These are phyloP conservation scores for Hoplias malabaricus DNA, from an alignment of 2,113 vertebrate genomes.

Conservation along the genomic window DNA sequence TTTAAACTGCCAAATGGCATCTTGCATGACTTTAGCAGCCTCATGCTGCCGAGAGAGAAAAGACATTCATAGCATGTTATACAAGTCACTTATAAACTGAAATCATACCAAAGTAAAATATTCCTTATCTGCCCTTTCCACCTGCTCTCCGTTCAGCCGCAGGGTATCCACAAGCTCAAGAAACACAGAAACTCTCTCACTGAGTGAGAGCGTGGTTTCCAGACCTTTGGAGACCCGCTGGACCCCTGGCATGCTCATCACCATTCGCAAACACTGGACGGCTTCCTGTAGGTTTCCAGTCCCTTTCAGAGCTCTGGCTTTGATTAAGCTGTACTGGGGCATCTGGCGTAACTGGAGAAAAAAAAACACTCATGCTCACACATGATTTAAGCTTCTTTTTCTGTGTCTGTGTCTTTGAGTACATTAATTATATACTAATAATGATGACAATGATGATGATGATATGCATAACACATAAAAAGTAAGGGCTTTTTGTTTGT, in stretches of 20 bases:
- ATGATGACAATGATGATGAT: neutral
- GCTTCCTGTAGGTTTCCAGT: slow-evolving; percentile 67
- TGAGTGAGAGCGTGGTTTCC: slow-evolving; percentile 24
- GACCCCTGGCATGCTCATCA: slow-evolving; percentile 60
- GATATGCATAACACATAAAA: neutral
- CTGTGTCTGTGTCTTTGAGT: neutral
- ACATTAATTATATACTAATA: neutral
- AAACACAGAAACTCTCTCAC: slow-evolving; percentile 67
- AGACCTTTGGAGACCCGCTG: slow-evolving; percentile 42
- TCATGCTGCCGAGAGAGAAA: slow-evolving; percentile 66
- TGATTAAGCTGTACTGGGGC: slow-evolving; percentile 74
- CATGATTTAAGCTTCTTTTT: neutral
- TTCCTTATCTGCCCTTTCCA: slow-evolving; percentile 43
- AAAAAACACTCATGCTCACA: neutral
- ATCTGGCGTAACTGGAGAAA: slow-evolving; percentile 72
- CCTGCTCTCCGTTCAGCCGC: slow-evolving; percentile 74
- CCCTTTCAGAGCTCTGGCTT: slow-evolving; percentile 68
- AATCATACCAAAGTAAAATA: neutral
- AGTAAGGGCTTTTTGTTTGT: no score
- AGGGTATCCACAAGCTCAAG: slow-evolving; percentile 72
- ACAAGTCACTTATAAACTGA: neutral
- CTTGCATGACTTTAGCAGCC: slow-evolving; percentile 77
- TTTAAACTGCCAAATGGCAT: slow-evolving; percentile 69
- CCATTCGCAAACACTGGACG: slow-evolving; percentile 69
- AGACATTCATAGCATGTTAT: neutral